Percentiles rank a stretch among this genome's conserved stretches.
Conservation (phyloP, 2,888 invertebrate genomes). For the Podotricha telesiphe region DNA sequence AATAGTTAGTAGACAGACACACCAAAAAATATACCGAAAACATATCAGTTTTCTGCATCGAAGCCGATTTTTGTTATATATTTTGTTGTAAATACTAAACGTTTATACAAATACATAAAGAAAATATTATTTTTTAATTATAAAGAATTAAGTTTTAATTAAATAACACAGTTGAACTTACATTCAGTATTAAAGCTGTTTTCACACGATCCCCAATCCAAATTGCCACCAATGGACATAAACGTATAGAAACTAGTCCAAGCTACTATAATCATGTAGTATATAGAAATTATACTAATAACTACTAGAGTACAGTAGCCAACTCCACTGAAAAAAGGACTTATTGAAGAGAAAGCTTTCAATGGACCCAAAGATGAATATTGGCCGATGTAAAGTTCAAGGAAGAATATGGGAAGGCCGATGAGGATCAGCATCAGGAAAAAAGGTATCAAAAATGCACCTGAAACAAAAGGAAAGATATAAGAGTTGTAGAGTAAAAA, state of each 20-base stretch:
- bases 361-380: conserved; percentile 90
- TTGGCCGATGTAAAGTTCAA: conserved; percentile 91
- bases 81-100: no score
- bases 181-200: conserved; percentile 84
- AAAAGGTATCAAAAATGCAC: conserved; percentile 90
- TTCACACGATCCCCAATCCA: conserved; percentile 88
- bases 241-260: conserved; percentile 91
- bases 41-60: no score
- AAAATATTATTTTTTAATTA: no score
- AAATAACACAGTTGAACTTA: conserved; percentile 63
- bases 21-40: no score
- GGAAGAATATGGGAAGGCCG: conserved; percentile 91
- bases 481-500: background rate
- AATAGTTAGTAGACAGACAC: no score
- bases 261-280: conserved; percentile 91
- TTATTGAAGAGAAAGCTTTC: conserved; percentile 84
- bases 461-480: conserved; percentile 72
- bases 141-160: background rate
- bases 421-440: conserved; percentile 88
- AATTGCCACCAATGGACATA: conserved; percentile 85
- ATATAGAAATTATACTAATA: conserved; percentile 88
- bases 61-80: no score
- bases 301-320: conserved; percentile 88
- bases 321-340: conserved; percentile 85
- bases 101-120: no score